Base-by-base conservation (phyloP, 2,888 invertebrate genomes). In the Vanessa cardui region DNA sequence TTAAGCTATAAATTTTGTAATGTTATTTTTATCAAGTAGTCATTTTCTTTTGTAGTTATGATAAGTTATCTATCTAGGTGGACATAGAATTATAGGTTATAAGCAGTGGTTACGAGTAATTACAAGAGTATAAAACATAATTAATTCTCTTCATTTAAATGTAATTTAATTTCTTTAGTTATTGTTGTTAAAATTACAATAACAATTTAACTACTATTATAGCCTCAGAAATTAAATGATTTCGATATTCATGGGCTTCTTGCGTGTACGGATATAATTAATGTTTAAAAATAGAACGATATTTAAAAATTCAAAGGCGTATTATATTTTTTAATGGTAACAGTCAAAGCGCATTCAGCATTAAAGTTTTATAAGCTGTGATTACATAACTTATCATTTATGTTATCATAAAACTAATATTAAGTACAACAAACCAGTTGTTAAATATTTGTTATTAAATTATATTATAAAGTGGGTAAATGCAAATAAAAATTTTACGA, bases 1-100 rank as follows among this genome's bases (percentile, higher is more conserved):
- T 64, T 46, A n/a, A 59, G 46, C 62, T 39, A 58, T 62, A 64
- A 62, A 62, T 69, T 69, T 49, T 62, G 56, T 64, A 56, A 60
- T 61, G 20, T 59, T 45, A 54, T 47, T 56, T 20, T 59, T 64
- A 64, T 64, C 64, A 58, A 49, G 58, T 58, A 50, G 49, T 49
- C 7, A 31, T 61, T 49, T 31, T 54, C 18, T 67, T 58, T 58
- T 5, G 20, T 60, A 52, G 18, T 60, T 33, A 49, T 31, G 59
- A 61, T 61, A 68, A 50, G 56, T 50, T 64, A 58, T 61, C 60
- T 61, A 54, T 62, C 8, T 68, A 56, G 64, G 58, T 59, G 58
- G 62, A 18, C 21, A 50, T 60, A 44, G 47, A 31, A 20, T 20
- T 20, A 60, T 66, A 66, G 66, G 66, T 54, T 54, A 39, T 66